A percentile compares a stretch with the other conserved stretches of the same genome.
Conservation (phyloP, 30 jellyfish, hydroid and myxozoan species). For the Pseudorhiza aurosa region DNA sequence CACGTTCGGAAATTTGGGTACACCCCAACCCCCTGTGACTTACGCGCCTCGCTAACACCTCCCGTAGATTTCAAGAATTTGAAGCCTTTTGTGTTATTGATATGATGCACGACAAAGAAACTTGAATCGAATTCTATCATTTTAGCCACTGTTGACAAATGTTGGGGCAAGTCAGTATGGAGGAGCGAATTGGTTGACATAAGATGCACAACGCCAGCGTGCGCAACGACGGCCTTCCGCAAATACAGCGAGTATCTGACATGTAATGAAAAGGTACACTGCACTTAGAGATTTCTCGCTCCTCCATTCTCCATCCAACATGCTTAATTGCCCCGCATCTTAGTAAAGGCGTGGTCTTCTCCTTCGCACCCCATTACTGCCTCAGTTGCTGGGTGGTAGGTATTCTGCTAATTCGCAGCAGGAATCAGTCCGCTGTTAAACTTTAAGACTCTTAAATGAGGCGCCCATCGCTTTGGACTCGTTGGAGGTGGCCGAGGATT, state of each 20-base stretch:
- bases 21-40: too few species aligned
- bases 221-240: conserved; percentile 12
- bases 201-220: conserved; percentile 2
- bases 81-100: too few species aligned
- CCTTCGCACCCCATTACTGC: background rate
- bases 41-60: too few species aligned
- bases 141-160: conserved; percentile 18
- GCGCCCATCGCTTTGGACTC: too few species aligned
- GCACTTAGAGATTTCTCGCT: too few species aligned
- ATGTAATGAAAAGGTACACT: conserved; percentile 43
- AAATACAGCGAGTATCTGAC: background rate
- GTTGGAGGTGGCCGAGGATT: too few species aligned
- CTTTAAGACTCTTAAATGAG: too few species aligned
- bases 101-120: background rate
- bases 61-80: too few species aligned
- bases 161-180: conserved; percentile 50
- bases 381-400: background rate
- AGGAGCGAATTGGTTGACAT: conserved; percentile 5
- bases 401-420: too few species aligned
- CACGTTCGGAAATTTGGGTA: too few species aligned
- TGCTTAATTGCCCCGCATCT: background rate
- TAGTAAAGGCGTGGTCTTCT: background rate
- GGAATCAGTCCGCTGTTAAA: too few species aligned
- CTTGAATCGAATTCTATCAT: background rate
- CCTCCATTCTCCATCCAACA: too few species aligned